Base-by-base conservation (phyloP, 2,797 vertebrate species). In the Bradypus variegatus region DNA sequence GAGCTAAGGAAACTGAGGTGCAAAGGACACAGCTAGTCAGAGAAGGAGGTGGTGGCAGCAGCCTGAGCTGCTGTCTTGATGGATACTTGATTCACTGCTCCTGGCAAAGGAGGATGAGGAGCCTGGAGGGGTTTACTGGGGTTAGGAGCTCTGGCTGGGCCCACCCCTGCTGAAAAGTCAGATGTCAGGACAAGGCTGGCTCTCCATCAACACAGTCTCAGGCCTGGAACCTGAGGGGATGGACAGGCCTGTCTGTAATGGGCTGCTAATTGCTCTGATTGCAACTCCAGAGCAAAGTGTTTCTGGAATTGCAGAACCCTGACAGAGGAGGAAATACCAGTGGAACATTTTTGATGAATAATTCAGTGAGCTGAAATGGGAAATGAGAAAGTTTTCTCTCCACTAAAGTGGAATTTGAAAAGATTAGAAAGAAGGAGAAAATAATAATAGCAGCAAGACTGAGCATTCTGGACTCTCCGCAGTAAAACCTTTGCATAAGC, bases 211-310 rank as follows among this genome's bases (percentile, higher is more conserved):
- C 65, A 50, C 27, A 55, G 60, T 80, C 72, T 29, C 65, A 41
- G 55, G 25, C 86, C 65, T 55, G 75, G 9, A 5, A 92, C 91
- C 88, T 27, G 78, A 88, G 41, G 82, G 86, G 60, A 0, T 1
- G 23, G 81, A 33, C 36, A 0, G 94, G 77, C 88, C 91, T 94
- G 70, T 96, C 91, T 94, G 70, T 96, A 96, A 97, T 96, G 96
- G 96, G 64, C 93, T 96, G 93, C 94, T 97, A 97, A 98, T 97
- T 97, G 96, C 95, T 96, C 95, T 96, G 96, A 96, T 96, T 96
- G 94, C 95, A 93, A 95, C 95, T 95, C 86, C 89, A 91, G 92
- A 95, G 94, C 4, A 0, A 95, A 95, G 91, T 95, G 96, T 96
- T 96, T 96, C 95, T 96, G 96, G 96, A 96, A 95, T 95, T 94